Conservation (phyloP, 1,140 invertebrate species). For the Holotrichia oblita region DNA sequence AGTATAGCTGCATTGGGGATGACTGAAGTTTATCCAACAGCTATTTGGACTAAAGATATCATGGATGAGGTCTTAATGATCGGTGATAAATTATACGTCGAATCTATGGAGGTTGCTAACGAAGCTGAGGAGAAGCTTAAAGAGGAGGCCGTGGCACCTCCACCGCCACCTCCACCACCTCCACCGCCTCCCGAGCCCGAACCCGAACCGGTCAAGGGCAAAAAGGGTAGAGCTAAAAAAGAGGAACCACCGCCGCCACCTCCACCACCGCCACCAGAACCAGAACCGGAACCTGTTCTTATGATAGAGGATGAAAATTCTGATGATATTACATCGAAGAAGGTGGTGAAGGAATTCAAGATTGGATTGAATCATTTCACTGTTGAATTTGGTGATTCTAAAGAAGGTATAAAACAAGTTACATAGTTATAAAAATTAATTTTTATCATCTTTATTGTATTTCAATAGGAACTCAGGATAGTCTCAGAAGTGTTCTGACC, state of each 20-base stretch:
- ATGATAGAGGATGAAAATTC: slow-evolving; percentile 39
- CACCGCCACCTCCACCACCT: not conserved
- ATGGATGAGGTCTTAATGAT: slow-evolving; percentile 52
- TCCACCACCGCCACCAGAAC: not conserved
- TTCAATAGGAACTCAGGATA: not conserved
- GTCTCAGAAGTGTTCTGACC: not conserved
- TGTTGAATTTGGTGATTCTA: slow-evolving; percentile 46
- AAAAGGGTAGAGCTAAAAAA: slow-evolving; percentile 42
- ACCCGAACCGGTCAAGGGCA: not conserved
- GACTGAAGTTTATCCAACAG: slow-evolving; percentile 51
- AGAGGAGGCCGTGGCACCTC: not conserved
- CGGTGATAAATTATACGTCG: slow-evolving; percentile 43
- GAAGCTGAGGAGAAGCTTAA: slow-evolving; percentile 17
- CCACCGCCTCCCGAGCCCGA: not conserved
- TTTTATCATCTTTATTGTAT: not conserved
- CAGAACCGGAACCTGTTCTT: not conserved
- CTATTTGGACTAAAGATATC: slow-evolving; percentile 53
- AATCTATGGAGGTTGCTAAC: slow-evolving; percentile 43
- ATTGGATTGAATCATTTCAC: slow-evolving; percentile 56
- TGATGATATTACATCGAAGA: slow-evolving; percentile 52
- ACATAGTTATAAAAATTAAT: not conserved
- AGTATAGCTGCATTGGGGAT: slow-evolving; percentile 53
- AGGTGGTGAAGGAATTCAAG: slow-evolving; percentile 54
- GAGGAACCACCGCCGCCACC: slow-evolving; percentile 25
- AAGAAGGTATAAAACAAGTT: slow-evolving; percentile 14